Evolutionary conservation across 2,888 invertebrate species (phyloP).

Genomic region (Tenthredo amoena): DNA sequence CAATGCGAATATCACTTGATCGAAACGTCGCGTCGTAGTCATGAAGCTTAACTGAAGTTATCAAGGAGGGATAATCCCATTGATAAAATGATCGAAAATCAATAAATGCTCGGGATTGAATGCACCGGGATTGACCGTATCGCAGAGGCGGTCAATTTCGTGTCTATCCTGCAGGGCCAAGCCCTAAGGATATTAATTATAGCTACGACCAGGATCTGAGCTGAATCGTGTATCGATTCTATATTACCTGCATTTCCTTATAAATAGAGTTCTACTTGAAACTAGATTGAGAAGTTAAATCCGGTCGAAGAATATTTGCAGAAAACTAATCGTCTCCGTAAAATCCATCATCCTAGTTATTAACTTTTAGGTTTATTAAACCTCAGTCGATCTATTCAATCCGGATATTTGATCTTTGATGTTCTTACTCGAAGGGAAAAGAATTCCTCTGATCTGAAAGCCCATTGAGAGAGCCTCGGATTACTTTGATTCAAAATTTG

Average conservation of each 20-base stretch:
- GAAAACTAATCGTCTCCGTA: neutral
- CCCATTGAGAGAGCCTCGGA: neutral
- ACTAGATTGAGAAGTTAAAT: neutral
- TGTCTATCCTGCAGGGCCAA: neutral
- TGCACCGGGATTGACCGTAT: constrained; percentile 19
- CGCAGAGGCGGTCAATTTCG: constrained; percentile 28
- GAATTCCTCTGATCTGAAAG: neutral
- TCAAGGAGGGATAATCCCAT: constrained; percentile 5
- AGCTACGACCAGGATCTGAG: neutral
- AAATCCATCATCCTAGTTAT: neutral
- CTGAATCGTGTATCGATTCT: constrained; percentile 25
- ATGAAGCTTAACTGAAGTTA: neutral
- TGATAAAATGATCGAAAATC: constrained; percentile 33
- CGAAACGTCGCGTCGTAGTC: neutral
- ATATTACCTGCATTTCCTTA: constrained; percentile 11
- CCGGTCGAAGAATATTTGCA: neutral
- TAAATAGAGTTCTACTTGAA: neutral
- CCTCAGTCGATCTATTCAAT: neutral
- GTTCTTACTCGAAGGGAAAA: neutral
- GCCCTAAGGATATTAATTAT: constrained; percentile 36
- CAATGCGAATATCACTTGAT: neutral
- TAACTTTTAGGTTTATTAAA: neutral
- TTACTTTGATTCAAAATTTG: neutral
- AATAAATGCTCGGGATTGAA: constrained; percentile 29
- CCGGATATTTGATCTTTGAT: neutral